These are phyloP conservation scores for Temnothorax unifasciatus DNA, from an alignment of 2,888 invertebrate species.

Conservation along the genomic window DNA sequence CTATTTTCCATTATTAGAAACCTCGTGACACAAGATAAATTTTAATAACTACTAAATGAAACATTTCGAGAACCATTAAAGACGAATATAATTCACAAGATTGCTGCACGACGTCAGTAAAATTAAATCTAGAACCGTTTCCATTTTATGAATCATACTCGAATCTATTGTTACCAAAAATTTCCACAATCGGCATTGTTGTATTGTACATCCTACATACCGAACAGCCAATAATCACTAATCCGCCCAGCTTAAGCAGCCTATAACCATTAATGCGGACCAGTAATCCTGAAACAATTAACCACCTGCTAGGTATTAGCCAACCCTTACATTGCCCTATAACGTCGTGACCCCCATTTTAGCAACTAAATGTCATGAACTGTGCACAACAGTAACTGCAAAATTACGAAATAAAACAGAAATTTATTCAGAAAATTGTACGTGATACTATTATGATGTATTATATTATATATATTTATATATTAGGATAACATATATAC, in stretches of 20 bases:
- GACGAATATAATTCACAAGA: slow-evolving; percentile 25
- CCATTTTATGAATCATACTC: slow-evolving; percentile 13
- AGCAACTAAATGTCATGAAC: slow-evolving; percentile 24
- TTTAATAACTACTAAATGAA: slow-evolving; percentile 33
- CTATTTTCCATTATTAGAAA: slow-evolving; percentile 21
- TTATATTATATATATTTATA: not conserved
- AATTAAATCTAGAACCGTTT: slow-evolving; percentile 31
- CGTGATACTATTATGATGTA: not conserved
- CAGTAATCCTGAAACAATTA: slow-evolving; percentile 47
- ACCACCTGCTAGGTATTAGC: slow-evolving; percentile 46
- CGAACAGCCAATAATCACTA: slow-evolving; percentile 41
- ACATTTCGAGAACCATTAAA: slow-evolving; percentile 40
- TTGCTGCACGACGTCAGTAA: slow-evolving; percentile 10
- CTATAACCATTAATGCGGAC: slow-evolving; percentile 36
- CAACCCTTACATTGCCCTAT: slow-evolving; percentile 19
- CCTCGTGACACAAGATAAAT: not conserved
- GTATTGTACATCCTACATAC: slow-evolving; percentile 11
- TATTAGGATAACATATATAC: not conserved
- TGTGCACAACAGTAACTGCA: not conserved
- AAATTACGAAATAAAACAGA: not conserved
- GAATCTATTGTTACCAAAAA: slow-evolving; percentile 38
- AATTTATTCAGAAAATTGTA: not conserved
- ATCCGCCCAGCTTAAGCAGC: slow-evolving; percentile 38
- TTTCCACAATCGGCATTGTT: slow-evolving; percentile 22
- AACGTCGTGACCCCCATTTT: slow-evolving; percentile 16